Conservation (phyloP, 2,797 vertebrate species). For the Artibeus lituratus region DNA sequence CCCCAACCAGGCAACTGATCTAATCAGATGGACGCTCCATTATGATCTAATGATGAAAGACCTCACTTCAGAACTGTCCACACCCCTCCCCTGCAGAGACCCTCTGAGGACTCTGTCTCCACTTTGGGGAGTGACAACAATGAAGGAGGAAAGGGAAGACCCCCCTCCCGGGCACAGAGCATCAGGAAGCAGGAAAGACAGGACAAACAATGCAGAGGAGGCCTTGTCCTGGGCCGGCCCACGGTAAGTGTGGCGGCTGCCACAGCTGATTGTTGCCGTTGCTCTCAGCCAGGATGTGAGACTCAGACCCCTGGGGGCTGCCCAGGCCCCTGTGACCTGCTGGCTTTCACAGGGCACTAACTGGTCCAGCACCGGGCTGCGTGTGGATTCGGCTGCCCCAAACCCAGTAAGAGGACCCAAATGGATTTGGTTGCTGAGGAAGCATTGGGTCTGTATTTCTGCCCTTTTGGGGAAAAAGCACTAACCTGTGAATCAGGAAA, state of each 20-base stretch:
- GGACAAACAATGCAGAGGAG: background rate
- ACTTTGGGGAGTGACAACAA: background rate
- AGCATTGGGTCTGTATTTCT: background rate
- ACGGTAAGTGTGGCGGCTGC: background rate
- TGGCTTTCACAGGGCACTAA: background rate
- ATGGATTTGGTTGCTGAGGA: background rate
- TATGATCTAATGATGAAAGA: background rate
- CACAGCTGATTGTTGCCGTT: accelerated
- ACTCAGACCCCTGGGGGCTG: background rate
- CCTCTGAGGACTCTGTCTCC: background rate
- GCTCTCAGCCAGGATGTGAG: background rate
- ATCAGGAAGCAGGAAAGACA: background rate
- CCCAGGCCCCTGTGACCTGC: background rate
- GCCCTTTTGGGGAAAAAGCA: background rate
- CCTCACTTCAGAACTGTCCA: background rate
- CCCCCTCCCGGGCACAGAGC: background rate
- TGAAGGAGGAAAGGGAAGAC: background rate
- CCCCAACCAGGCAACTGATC: background rate
- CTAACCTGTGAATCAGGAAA: background rate
- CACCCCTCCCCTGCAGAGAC: background rate
- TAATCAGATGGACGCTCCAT: background rate
- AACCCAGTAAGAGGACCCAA: background rate
- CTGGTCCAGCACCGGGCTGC: background rate
- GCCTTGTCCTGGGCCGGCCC: background rate
- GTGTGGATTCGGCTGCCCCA: no score